These are phyloP conservation scores for Sepiola atlantica DNA, from an alignment of 2,888 invertebrate species.

Conservation along the genomic window DNA sequence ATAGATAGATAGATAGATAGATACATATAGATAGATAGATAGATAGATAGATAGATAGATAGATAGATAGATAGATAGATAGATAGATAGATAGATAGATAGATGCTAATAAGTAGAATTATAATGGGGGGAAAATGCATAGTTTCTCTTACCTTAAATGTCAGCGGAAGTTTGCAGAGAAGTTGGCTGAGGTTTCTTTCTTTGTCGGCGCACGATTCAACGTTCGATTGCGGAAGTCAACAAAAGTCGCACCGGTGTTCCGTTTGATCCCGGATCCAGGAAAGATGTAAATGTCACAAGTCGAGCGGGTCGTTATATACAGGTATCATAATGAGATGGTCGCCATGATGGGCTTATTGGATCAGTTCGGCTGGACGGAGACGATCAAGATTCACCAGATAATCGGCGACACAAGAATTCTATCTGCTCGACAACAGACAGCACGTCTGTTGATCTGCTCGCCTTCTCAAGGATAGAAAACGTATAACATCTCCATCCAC, in stretches of 20 bases:
- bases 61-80: background rate
- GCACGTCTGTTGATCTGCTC: background rate
- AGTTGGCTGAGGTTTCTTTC: background rate
- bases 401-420: background rate
- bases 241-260: background rate
- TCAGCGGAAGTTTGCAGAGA: background rate
- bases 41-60: background rate
- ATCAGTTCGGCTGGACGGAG: conserved; percentile 21
- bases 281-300: background rate
- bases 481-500: too few relatives aligned
- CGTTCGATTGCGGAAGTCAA: background rate
- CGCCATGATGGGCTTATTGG: background rate
- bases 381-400: background rate
- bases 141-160: background rate
- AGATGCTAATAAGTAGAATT: background rate
- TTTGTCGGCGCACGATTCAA: background rate
- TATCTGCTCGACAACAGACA: background rate
- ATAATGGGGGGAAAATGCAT: too few relatives aligned
- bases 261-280: background rate
- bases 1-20: background rate
- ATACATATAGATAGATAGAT: background rate
- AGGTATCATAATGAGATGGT: background rate
- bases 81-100: background rate
- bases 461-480: background rate
- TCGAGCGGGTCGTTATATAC: background rate